A percentile compares a stretch with the other conserved stretches of the same genome.
Conservation (phyloP, 2,888 invertebrate genomes). For the Philaethria dido region DNA sequence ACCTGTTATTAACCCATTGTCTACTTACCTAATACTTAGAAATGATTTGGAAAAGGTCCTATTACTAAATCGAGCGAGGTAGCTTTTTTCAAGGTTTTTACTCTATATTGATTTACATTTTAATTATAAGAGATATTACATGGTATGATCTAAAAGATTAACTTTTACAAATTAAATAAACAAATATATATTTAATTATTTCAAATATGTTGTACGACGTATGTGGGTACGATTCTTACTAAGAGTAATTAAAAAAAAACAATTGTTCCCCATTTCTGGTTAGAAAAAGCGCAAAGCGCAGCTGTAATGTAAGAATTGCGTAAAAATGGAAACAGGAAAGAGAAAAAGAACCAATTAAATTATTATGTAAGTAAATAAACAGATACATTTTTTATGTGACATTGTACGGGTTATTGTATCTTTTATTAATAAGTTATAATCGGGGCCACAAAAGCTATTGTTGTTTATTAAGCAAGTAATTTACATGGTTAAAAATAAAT, state of each 20-base stretch:
- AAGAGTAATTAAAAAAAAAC: neutral
- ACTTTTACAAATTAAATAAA: neutral
- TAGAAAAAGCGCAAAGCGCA: neutral
- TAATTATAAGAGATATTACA: neutral
- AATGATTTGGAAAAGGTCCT: conserved; percentile 25
- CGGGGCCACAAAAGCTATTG: neutral
- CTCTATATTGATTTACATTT: conserved; percentile 17
- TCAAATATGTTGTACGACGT: neutral
- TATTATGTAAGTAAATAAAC: neutral
- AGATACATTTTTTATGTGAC: neutral
- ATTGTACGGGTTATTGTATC: neutral
- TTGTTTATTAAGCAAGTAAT: neutral
- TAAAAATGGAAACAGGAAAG: neutral
- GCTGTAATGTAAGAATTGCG: neutral
- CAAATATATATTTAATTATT: neutral
- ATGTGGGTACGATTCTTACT: neutral
- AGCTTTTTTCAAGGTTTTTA: neutral
- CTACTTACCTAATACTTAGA: conserved; percentile 24
- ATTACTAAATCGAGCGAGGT: conserved; percentile 21
- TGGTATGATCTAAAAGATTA: too few relatives aligned
- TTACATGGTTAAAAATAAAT: neutral
- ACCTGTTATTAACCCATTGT: conserved; percentile 26
- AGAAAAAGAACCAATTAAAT: neutral
- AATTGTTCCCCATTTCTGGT: neutral
- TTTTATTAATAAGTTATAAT: neutral